phyloP scores from a whole-genome alignment of 2,797 vertebrate species.

The Babyrousa celebensis region DNA sequence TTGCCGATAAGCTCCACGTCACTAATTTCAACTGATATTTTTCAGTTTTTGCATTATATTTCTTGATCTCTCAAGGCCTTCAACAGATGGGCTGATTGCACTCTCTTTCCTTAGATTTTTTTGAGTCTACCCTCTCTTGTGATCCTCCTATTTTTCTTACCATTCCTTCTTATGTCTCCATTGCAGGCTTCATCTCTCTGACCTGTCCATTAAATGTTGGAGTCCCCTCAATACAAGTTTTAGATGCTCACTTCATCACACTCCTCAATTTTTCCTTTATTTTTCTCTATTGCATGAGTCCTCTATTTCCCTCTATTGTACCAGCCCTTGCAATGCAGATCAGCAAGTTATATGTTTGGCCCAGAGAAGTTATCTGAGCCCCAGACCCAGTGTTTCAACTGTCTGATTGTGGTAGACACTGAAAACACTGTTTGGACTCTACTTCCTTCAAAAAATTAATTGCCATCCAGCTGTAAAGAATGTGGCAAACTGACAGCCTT shows the following conservation, averaged over 20 bases:
- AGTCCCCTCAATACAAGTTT: background rate
- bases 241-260: background rate
- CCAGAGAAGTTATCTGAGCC: background rate
- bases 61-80: constrained; percentile 13
- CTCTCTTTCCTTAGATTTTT: background rate
- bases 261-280: background rate
- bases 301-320: background rate
- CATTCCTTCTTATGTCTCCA: background rate
- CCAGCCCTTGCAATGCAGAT: background rate
- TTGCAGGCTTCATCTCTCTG: background rate
- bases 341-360: background rate
- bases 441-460: background rate
- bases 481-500: background rate
- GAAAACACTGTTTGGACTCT: background rate
- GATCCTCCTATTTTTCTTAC: background rate
- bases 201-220: background rate
- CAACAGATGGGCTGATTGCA: background rate
- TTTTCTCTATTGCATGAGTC: background rate
- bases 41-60: background rate
- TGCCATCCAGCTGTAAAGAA: background rate
- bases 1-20: background rate
- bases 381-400: background rate
- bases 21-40: background rate
- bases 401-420: background rate
- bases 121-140: background rate